A percentile compares a stretch with the other conserved stretches of the same genome.
phyloP scores from a whole-genome alignment of 2,888 invertebrate genomes.

The Leucophenga montana region DNA sequence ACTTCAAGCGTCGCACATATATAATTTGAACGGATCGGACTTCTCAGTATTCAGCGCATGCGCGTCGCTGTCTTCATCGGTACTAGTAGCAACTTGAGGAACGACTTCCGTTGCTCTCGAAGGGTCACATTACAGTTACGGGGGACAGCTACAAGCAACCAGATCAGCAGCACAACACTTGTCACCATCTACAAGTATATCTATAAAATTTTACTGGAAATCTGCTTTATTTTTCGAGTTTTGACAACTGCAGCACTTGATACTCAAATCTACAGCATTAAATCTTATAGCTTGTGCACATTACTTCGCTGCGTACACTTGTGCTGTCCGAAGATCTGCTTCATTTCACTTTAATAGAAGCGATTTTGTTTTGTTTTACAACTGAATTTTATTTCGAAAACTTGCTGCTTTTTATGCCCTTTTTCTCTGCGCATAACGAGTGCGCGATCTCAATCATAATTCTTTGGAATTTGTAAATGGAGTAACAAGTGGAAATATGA shows the following conservation, averaged over 20 bases:
- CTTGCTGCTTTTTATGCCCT: slow-evolving; percentile 37
- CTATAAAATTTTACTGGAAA: too few species aligned
- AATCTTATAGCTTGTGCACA: not conserved
- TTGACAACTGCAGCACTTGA: not conserved
- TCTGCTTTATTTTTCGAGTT: not conserved
- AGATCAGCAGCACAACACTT: too few species aligned
- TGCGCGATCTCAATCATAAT: slow-evolving; percentile 65
- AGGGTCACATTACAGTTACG: slow-evolving; percentile 21
- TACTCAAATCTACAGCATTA: not conserved
- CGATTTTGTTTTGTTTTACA: slow-evolving; percentile 48
- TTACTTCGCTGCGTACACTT: too few species aligned
- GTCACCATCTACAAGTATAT: too few species aligned
- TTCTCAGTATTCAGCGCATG: slow-evolving; percentile 23
- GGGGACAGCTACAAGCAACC: not conserved
- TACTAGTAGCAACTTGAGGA: not conserved
- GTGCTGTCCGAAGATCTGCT: slow-evolving; percentile 11
- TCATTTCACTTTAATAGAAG: slow-evolving; percentile 25
- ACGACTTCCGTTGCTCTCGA: slow-evolving; percentile 26
- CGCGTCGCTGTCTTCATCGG: not conserved
- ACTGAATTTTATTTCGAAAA: slow-evolving; percentile 57
- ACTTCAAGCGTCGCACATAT: not conserved
- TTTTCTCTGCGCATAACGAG: slow-evolving; percentile 58
- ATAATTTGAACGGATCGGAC: too few species aligned
- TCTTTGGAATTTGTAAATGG: slow-evolving; percentile 64
- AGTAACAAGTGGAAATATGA: slow-evolving; percentile 62